Percentiles rank a stretch among this genome's conserved stretches.
Conservation (phyloP, 2,888 invertebrate species). For the Conistra vaccinii region DNA sequence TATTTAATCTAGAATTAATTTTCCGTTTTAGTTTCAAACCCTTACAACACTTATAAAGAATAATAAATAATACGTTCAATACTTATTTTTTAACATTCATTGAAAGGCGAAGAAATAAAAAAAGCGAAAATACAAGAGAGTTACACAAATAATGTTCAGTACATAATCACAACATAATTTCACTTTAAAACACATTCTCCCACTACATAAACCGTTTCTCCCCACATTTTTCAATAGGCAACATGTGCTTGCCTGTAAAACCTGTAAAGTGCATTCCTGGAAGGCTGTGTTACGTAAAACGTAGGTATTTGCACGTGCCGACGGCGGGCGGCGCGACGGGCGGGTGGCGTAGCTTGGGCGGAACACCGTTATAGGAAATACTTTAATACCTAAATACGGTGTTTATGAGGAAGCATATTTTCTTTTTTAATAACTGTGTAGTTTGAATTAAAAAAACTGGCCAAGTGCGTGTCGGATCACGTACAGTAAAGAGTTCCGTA, state of each 20-base stretch:
- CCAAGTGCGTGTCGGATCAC: not conserved
- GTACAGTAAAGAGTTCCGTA: not conserved
- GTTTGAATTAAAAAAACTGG: not conserved
- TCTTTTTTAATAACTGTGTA: not conserved
- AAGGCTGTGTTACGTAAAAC: conserved; percentile 13
- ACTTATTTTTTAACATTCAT: too few relatives aligned
- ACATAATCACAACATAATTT: not conserved
- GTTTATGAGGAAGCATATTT: not conserved
- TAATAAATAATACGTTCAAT: too few relatives aligned
- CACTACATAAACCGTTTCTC: not conserved
- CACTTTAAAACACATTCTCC: not conserved
- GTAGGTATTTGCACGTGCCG: conserved; percentile 34
- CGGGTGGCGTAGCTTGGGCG: conserved; percentile 13
- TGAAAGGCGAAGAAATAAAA: too few relatives aligned
- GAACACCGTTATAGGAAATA: conserved; percentile 14
- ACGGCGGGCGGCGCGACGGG: conserved; percentile 47
- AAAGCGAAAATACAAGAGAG: too few relatives aligned
- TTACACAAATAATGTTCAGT: not conserved
- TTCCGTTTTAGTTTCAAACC: not conserved
- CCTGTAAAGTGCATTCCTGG: conserved; percentile 42
- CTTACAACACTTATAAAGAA: too few relatives aligned
- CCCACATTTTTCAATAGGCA: conserved; percentile 7
- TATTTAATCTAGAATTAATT: not conserved
- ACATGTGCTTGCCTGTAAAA: conserved; percentile 17
- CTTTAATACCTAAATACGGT: not conserved